A percentile compares a stretch with the other conserved stretches of the same genome.
Evolutionary conservation across 2,888 invertebrate genomes (phyloP).

Genomic region (Chouioia cunea): DNA sequence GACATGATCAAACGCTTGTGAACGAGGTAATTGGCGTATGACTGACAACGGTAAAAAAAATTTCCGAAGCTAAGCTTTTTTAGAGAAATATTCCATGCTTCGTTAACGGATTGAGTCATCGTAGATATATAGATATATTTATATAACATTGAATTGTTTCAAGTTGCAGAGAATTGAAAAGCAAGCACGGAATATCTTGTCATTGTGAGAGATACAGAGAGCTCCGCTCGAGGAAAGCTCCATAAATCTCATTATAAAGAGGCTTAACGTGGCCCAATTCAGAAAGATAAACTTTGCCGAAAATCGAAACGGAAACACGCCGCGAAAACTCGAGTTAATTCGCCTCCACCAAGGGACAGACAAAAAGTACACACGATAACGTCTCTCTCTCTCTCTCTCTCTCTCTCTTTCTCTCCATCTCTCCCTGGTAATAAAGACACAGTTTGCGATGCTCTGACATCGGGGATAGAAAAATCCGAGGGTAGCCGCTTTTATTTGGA

Average conservation of each 20-base stretch:
- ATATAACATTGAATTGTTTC: no score
- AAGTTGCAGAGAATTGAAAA: no score
- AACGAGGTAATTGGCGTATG: constrained; percentile 4
- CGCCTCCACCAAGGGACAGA: not conserved
- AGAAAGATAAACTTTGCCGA: constrained; percentile 13
- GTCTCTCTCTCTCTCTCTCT: no score
- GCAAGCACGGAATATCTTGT: no score
- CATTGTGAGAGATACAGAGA: not conserved
- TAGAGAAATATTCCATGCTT: no score
- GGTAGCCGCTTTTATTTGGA: constrained; percentile 46
- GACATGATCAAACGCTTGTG: constrained; percentile 18
- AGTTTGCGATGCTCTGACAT: constrained; percentile 23
- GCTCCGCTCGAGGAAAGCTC: constrained; percentile 4
- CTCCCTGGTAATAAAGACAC: constrained; percentile 27
- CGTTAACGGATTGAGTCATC: no score
- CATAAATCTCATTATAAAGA: not conserved
- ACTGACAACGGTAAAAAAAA: no score
- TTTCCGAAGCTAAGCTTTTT: no score
- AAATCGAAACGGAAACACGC: constrained; percentile 14
- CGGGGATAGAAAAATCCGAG: constrained; percentile 8
- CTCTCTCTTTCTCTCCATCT: no score
- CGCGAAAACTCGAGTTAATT: constrained; percentile 1
- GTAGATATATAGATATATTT: no score
- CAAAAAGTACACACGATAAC: not conserved
- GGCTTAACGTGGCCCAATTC: no score